Evolutionary conservation across 2,113 vertebrate genomes (phyloP).

Genomic region (Tyto alba): DNA sequence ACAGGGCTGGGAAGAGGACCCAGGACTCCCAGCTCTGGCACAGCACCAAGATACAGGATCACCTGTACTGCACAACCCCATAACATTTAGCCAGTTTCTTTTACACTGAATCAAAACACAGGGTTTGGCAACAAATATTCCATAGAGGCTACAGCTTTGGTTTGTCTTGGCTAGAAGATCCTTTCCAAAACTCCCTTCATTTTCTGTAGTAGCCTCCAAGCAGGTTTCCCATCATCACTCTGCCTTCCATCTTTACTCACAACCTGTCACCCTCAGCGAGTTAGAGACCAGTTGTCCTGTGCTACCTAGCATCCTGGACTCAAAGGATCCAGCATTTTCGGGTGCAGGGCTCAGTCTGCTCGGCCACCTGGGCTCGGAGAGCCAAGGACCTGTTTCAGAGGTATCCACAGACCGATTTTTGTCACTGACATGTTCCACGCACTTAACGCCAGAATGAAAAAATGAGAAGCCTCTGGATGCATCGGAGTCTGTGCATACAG

Average conservation of each 20-base stretch:
- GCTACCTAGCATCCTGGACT: background rate
- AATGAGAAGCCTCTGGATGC: background rate
- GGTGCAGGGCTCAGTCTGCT: background rate
- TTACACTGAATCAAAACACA: background rate
- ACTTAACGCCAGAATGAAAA: background rate
- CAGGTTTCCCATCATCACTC: background rate
- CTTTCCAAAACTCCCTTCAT: background rate
- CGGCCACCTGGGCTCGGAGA: background rate
- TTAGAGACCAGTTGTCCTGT: background rate
- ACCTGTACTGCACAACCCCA: background rate
- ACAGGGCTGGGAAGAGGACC: background rate
- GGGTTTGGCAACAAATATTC: background rate
- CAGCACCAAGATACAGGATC: background rate
- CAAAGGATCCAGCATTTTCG: background rate
- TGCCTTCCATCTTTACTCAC: background rate
- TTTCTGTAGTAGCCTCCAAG: background rate
- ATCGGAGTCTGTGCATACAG: rapidly evolving
- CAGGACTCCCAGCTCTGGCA: background rate
- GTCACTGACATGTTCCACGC: background rate
- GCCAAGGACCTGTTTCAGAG: background rate
- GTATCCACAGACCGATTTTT: background rate
- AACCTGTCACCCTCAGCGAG: background rate
- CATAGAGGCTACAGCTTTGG: background rate
- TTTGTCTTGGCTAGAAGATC: background rate
- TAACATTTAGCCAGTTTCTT: background rate